phyloP scores from a whole-genome alignment of 2,113 vertebrate genomes.

The Siniperca knerii region DNA sequence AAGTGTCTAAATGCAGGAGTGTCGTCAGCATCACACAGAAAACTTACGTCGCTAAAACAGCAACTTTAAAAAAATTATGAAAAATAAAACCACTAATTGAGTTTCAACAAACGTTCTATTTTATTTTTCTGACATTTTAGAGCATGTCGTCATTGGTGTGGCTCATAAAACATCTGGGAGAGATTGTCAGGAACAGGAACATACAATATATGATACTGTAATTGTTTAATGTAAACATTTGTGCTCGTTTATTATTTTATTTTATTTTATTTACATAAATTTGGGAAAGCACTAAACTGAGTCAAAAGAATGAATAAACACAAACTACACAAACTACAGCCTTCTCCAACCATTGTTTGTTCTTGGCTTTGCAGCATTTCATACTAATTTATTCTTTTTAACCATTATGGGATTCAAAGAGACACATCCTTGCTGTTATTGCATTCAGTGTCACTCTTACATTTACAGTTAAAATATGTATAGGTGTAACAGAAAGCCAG shows the following conservation, averaged over 20 bases:
- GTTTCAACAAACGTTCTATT: neutral
- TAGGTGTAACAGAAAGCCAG: neutral
- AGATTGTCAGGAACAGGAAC: neutral
- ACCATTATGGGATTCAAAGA: neutral
- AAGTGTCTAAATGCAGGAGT: constrained; percentile 7
- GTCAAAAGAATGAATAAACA: neutral
- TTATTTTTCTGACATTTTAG: neutral
- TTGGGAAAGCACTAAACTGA: neutral
- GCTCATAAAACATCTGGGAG: neutral
- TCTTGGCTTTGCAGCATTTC: neutral
- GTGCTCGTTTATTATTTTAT: neutral
- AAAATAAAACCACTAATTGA: neutral
- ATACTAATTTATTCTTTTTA: neutral
- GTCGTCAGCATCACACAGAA: neutral
- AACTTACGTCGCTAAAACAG: neutral
- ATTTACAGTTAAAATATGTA: neutral
- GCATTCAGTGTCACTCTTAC: neutral
- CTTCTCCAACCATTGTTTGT: neutral
- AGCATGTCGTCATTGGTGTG: neutral
- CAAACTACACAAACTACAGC: neutral
- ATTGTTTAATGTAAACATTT: neutral
- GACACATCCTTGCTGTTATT: neutral
- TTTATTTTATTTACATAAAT: neutral
- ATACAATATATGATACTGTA: neutral
- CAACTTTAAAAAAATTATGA: neutral